A percentile compares a stretch with the other conserved stretches of the same genome.
phyloP scores from a whole-genome alignment of 1,140 invertebrate genomes.

The Lycorma delicatula region DNA sequence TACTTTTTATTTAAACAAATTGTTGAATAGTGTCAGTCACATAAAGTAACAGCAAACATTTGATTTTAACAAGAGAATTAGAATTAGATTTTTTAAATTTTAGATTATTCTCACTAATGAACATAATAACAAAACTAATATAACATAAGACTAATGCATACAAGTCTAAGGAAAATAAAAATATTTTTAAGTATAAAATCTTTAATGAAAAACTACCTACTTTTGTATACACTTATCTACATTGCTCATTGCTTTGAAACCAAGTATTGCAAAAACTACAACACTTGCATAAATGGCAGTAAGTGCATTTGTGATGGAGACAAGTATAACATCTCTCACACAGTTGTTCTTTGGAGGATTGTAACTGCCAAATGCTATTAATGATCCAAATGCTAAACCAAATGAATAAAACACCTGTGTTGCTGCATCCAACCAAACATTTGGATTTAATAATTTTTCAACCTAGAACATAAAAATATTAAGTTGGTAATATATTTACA shows the following conservation, averaged over 20 bases:
- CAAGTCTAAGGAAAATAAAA: background rate
- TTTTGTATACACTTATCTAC: constrained; percentile 65
- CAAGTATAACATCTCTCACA: constrained; percentile 78
- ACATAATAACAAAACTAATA: too few relatives aligned
- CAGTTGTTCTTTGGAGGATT: constrained; percentile 86
- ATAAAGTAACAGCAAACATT: too few relatives aligned
- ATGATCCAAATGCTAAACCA: constrained; percentile 83
- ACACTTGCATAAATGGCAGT: constrained; percentile 92
- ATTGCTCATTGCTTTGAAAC: constrained; percentile 76
- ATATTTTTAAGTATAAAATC: background rate
- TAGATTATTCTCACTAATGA: background rate
- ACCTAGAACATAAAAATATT: too few relatives aligned
- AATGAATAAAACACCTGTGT: constrained; percentile 95
- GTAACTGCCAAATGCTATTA: constrained; percentile 86
- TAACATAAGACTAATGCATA: too few relatives aligned
- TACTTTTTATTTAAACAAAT: too few relatives aligned
- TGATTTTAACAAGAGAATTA: too few relatives aligned
- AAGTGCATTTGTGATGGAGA: constrained; percentile 81
- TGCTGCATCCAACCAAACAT: constrained; percentile 87
- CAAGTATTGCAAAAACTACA: constrained; percentile 80
- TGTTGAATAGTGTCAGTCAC: too few relatives aligned
- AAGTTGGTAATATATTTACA: background rate
- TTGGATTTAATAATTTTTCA: constrained; percentile 67
- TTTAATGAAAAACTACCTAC: constrained; percentile 44
- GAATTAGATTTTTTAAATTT: too few relatives aligned